phyloP scores from a whole-genome alignment of 2,888 invertebrate species.

The Elmis aenea region DNA sequence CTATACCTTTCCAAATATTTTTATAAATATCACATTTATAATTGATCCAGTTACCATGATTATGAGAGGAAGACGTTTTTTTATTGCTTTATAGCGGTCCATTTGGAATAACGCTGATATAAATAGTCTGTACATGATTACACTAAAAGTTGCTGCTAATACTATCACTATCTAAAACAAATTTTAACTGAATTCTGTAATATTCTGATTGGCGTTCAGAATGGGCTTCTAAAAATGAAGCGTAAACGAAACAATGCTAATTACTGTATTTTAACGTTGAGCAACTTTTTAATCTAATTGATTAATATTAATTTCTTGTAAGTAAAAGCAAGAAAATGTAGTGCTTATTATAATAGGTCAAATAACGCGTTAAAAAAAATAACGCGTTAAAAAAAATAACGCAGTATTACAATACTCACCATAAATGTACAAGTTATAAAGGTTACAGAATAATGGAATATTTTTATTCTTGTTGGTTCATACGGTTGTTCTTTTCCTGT shows the following conservation, averaged over 20 bases:
- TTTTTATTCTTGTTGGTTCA: constrained; percentile 7
- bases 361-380: too few relatives aligned
- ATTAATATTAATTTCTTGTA: too few relatives aligned
- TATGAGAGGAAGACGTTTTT: constrained; percentile 18
- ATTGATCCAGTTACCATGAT: constrained; percentile 27
- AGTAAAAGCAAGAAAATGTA: too few relatives aligned
- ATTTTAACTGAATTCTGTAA: too few relatives aligned
- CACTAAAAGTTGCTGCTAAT: constrained; percentile 23
- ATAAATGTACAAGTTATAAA: constrained; percentile 20
- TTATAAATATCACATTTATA: constrained; percentile 31
- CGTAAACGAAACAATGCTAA: too few relatives aligned
- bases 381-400: constrained; percentile 6
- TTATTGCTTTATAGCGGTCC: constrained; percentile 1
- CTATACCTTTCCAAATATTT: constrained; percentile 29
- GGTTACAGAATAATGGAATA: constrained; percentile 15
- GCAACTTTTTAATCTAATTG: too few relatives aligned
- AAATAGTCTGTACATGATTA: constrained; percentile 30
- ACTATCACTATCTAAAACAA: constrained; percentile 28
- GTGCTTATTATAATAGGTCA: too few relatives aligned
- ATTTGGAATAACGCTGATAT: constrained; percentile 20
- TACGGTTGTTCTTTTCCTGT: constrained; percentile 23
- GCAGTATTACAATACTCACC: constrained; percentile 19
- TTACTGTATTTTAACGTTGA: too few relatives aligned
- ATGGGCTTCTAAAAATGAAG: too few relatives aligned
- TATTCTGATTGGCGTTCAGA: too few relatives aligned